Percentiles rank a stretch among this genome's conserved stretches.
phyloP scores from a whole-genome alignment of 2,888 invertebrate species.

The Gerris lacustris region DNA sequence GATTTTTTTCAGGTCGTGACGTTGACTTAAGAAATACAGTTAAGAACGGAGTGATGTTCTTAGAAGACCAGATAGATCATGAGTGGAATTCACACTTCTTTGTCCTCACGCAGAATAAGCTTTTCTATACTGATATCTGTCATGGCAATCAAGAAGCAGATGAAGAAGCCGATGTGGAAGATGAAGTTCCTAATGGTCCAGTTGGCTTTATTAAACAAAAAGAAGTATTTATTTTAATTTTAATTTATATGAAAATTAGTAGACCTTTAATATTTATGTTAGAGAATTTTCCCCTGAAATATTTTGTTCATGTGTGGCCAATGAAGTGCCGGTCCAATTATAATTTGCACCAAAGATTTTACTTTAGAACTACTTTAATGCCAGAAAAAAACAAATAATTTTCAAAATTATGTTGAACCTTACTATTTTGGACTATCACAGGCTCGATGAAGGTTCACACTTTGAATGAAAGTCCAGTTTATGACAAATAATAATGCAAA shows the following conservation, averaged over 20 bases:
- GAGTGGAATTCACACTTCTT: constrained; percentile 92
- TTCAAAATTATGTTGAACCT: no score
- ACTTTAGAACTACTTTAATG: no score
- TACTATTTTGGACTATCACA: no score
- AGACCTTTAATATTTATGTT: constrained; percentile 7
- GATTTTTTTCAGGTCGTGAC: constrained; percentile 43
- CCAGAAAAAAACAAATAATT: no score
- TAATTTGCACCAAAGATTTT: no score
- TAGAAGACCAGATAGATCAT: constrained; percentile 79
- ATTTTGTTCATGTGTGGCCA: no score
- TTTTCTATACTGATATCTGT: constrained; percentile 72
- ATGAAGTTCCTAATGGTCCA: constrained; percentile 36
- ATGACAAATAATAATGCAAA: no score
- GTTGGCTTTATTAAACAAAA: constrained; percentile 43
- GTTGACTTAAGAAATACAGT: constrained; percentile 68
- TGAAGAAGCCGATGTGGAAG: constrained; percentile 42
- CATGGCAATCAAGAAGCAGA: constrained; percentile 41
- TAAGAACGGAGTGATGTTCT: constrained; percentile 77
- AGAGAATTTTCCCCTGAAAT: neutral
- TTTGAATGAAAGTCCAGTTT: no score
- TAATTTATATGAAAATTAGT: constrained; percentile 2
- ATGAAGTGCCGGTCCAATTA: no score
- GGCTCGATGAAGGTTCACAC: no score
- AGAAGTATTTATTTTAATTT: constrained; percentile 33
- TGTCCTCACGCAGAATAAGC: constrained; percentile 72